phyloP scores from a whole-genome alignment of 1,140 invertebrate genomes.

The Euwallacea similis region DNA sequence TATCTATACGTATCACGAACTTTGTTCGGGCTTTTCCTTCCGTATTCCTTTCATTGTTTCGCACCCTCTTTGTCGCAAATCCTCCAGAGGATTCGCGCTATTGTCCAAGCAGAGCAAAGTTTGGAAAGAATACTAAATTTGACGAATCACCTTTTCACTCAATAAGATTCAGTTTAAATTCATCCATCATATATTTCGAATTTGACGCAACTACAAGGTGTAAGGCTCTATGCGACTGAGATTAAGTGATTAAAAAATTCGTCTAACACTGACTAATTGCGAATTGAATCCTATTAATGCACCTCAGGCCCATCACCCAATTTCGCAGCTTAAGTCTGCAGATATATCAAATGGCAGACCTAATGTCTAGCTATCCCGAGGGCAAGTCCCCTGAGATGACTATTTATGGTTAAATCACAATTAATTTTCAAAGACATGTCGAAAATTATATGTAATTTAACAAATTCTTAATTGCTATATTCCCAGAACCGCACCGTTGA shows the following conservation, averaged over 20 bases:
- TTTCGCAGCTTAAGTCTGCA: background rate
- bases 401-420: conserved; percentile 45
- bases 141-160: conserved; percentile 43
- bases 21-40: conserved; percentile 31
- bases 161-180: conserved; percentile 18
- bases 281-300: no score
- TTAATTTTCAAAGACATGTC: conserved; percentile 41
- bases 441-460: conserved; percentile 48
- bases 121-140: conserved; percentile 42
- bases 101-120: conserved; percentile 39
- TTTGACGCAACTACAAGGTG: no score
- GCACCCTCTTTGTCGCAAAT: conserved; percentile 45
- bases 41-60: conserved; percentile 39
- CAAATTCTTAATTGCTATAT: conserved; percentile 48
- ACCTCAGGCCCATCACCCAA: background rate
- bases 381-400: conserved; percentile 23
- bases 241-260: no score
- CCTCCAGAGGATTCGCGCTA: conserved; percentile 40
- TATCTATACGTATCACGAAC: conserved; percentile 44
- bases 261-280: no score
- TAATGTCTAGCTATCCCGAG: conserved; percentile 18
- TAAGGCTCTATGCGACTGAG: no score
- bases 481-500: conserved; percentile 42
- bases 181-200: conserved; percentile 13
- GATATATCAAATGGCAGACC: conserved; percentile 1